phyloP scores from a whole-genome alignment of 2,113 vertebrate genomes.

The Amazona vittata region DNA sequence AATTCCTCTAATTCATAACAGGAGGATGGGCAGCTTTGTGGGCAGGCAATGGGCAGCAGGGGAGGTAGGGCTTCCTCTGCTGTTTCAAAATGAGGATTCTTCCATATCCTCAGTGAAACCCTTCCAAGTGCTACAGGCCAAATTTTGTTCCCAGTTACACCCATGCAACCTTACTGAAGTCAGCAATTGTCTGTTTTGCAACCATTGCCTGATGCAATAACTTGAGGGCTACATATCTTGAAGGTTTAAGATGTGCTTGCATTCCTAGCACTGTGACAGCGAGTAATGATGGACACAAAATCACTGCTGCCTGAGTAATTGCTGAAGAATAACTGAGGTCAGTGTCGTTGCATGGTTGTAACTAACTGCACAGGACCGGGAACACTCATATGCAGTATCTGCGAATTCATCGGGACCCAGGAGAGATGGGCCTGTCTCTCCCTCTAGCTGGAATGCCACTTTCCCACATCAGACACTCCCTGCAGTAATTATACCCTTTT shows the following conservation, averaged over 20 bases:
- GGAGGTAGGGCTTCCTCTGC: neutral
- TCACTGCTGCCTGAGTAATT: neutral
- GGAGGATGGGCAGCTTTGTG: neutral
- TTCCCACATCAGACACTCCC: slow-evolving; percentile 66
- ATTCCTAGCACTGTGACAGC: neutral
- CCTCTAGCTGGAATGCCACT: slow-evolving; percentile 15
- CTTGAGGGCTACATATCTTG: neutral
- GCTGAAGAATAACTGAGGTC: slow-evolving; percentile 25
- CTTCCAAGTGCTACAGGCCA: neutral
- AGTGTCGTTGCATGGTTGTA: neutral
- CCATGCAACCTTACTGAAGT: slow-evolving; percentile 55
- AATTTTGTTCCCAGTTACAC: slow-evolving; percentile 51
- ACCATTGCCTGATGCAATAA: slow-evolving; percentile 53
- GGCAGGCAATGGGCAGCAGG: slow-evolving; percentile 4
- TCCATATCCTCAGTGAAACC: slow-evolving; percentile 15
- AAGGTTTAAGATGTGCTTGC: neutral
- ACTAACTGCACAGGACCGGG: neutral
- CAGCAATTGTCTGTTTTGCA: slow-evolving; percentile 61
- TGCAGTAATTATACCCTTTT: slow-evolving; percentile 53
- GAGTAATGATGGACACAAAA: neutral
- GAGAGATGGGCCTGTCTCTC: neutral
- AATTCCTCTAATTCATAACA: neutral
- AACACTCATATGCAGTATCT: neutral
- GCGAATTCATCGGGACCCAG: neutral
- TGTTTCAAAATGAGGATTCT: slow-evolving; percentile 8